phyloP scores from a whole-genome alignment of 2,888 invertebrate species.

The Drosophila greeni region DNA sequence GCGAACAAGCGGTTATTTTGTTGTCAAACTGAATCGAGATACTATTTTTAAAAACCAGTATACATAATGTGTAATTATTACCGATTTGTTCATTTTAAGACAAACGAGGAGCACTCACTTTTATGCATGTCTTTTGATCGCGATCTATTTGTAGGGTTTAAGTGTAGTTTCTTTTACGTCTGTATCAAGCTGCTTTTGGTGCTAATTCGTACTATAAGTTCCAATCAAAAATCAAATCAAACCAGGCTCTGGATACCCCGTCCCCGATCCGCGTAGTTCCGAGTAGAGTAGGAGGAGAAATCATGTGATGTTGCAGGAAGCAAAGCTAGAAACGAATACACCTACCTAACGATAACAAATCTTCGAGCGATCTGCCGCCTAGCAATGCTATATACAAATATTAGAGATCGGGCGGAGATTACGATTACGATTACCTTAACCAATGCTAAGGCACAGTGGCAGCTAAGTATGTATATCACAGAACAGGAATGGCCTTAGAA shows the following conservation, averaged over 20 bases:
- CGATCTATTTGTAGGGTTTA: slow-evolving; percentile 59
- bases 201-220: slow-evolving; percentile 63
- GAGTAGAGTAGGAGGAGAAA: slow-evolving; percentile 43
- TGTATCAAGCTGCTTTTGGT: slow-evolving; percentile 67
- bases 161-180: slow-evolving; percentile 64
- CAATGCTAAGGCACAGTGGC: slow-evolving; percentile 11
- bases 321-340: slow-evolving; percentile 72
- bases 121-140: slow-evolving; percentile 52
- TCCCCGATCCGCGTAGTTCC: slow-evolving; percentile 27
- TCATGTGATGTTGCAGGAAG: slow-evolving; percentile 70
- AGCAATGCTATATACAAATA: slow-evolving; percentile 39
- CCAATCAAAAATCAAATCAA: slow-evolving; percentile 42
- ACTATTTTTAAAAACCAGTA: slow-evolving; percentile 41
- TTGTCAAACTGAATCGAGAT: slow-evolving; percentile 36
- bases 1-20: slow-evolving; percentile 28
- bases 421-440: slow-evolving; percentile 3
- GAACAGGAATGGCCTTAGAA: background rate
- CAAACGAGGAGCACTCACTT: slow-evolving; percentile 31
- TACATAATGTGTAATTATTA: slow-evolving; percentile 15
- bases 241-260: slow-evolving; percentile 18
- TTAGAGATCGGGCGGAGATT: slow-evolving; percentile 22
- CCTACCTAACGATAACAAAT: slow-evolving; percentile 60
- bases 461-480: slow-evolving; percentile 10
- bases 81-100: slow-evolving; percentile 44
- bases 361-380: slow-evolving; percentile 35